A percentile compares a stretch with the other conserved stretches of the same genome.
These are phyloP conservation scores for Teleiodes luculella DNA, from an alignment of 2,888 invertebrate species.

Conservation along the genomic window DNA sequence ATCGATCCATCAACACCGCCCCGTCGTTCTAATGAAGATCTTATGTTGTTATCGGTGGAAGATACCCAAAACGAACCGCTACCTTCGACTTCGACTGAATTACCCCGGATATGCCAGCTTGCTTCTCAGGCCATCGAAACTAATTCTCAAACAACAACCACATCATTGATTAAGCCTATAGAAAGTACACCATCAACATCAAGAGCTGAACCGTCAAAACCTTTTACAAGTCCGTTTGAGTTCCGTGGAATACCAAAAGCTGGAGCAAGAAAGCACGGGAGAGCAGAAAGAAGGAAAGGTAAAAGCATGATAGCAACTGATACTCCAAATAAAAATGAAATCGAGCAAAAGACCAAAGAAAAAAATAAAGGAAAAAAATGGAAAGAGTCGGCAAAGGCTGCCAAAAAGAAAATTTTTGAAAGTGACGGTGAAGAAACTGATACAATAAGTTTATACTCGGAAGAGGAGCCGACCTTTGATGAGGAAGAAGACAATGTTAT, in stretches of 20 bases:
- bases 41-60: too few relatives aligned
- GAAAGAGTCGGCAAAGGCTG: background rate
- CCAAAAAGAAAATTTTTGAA: background rate
- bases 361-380: background rate
- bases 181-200: too few relatives aligned
- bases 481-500: background rate
- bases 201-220: background rate
- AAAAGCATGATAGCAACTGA: conserved; percentile 34
- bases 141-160: too few relatives aligned
- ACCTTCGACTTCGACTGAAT: too few relatives aligned
- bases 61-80: too few relatives aligned
- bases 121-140: too few relatives aligned
- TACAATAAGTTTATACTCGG: conserved; percentile 26
- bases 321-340: conserved; percentile 31
- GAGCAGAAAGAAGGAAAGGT: conserved; percentile 28
- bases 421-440: background rate
- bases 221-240: conserved; percentile 24
- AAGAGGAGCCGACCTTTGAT: conserved; percentile 13
- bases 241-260: conserved; percentile 29
- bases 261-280: conserved; percentile 25
- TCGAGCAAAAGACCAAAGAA: background rate
- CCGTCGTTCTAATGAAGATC: too few relatives aligned
- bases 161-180: background rate
- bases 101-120: too few relatives aligned
- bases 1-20: too few relatives aligned